Conservation (phyloP, 1,140 invertebrate genomes). For the Drosophila sechellia region DNA sequence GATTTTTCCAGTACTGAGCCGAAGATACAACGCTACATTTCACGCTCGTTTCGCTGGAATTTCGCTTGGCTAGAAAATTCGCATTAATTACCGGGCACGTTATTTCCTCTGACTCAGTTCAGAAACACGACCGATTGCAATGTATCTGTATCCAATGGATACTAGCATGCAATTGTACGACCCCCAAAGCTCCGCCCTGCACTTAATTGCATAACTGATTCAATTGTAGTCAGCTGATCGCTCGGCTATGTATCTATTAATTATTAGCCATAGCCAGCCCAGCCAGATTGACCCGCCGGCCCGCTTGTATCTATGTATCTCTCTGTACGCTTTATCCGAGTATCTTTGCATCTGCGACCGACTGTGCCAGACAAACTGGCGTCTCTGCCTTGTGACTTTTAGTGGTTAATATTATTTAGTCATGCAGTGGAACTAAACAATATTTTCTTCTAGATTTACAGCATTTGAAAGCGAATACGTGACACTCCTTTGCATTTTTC, state of each 20-base stretch:
- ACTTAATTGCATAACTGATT: constrained; percentile 44
- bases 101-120: constrained; percentile 18
- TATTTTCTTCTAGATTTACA: not conserved
- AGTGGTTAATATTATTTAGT: not conserved
- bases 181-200: constrained; percentile 15
- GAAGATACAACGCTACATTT: not conserved
- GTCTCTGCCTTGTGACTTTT: constrained; percentile 1
- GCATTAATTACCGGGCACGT: constrained; percentile 20
- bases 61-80: constrained; percentile 14
- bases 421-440: not conserved
- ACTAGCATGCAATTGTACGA: constrained; percentile 27
- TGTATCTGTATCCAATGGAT: constrained; percentile 17
- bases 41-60: constrained; percentile 14
- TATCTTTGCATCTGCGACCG: constrained; percentile 23
- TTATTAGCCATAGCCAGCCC: constrained; percentile 7
- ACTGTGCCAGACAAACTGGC: constrained; percentile 29
- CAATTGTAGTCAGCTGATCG: constrained; percentile 37
- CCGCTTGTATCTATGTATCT: constrained; percentile 3
- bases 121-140: not conserved
- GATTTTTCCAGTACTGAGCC: not conserved
- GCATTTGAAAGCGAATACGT: constrained; percentile 1
- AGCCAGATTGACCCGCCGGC: not conserved
- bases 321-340: not conserved
- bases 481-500: constrained; percentile 6
- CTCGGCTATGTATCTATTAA: constrained; percentile 35